These are phyloP conservation scores for Procapra przewalskii DNA, from an alignment of 2,113 vertebrate species.

Conservation along the genomic window DNA sequence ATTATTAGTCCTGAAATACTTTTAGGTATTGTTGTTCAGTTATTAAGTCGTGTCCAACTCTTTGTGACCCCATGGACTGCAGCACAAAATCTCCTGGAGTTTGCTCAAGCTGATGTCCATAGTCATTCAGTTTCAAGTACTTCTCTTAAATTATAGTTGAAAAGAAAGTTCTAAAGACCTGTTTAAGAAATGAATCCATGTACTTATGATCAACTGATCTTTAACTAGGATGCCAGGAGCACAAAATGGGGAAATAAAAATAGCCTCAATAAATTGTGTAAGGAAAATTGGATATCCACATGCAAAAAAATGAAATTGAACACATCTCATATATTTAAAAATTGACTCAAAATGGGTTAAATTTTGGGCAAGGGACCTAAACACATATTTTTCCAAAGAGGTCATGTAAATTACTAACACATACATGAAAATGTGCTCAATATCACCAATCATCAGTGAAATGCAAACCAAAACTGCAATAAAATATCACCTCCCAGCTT, in stretches of 20 bases:
- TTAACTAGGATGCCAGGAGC: background rate
- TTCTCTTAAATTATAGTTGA: background rate
- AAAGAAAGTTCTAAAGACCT: background rate
- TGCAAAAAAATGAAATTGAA: background rate
- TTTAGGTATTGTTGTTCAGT: background rate
- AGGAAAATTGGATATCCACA: background rate
- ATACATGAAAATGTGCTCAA: background rate
- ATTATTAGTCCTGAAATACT: background rate
- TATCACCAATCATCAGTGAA: background rate
- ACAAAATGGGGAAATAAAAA: background rate
- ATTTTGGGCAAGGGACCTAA: background rate
- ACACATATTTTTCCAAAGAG: background rate
- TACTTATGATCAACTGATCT: background rate
- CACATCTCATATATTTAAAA: background rate
- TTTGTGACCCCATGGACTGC: background rate
- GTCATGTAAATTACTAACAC: background rate
- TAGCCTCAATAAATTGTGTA: background rate
- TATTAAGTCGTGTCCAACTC: background rate
- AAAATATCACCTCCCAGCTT: background rate
- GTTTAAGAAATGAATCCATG: background rate
- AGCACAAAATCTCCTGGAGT: background rate
- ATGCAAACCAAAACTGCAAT: background rate
- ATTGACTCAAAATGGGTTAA: background rate
- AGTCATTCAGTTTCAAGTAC: background rate
- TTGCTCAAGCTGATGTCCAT: background rate